Percentiles rank a stretch among this genome's conserved stretches.
phyloP scores from a whole-genome alignment of 2,797 vertebrate species.

The Momotus momota region DNA sequence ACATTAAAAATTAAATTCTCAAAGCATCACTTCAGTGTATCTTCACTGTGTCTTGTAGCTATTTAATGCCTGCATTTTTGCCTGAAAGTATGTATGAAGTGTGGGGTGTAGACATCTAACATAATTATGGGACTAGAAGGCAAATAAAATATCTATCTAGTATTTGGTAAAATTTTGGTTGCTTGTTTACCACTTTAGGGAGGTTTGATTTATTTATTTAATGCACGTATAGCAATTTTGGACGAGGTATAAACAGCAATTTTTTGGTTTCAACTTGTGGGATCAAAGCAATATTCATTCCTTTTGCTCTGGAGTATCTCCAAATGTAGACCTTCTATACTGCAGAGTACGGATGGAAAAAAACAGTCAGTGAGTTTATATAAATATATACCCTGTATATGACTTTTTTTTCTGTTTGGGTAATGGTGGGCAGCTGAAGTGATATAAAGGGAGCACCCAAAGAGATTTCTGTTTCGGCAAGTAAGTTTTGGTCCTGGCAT shows the following conservation, averaged over 20 bases:
- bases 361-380: neutral
- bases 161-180: neutral
- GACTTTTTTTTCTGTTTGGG: neutral
- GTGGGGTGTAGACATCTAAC: neutral
- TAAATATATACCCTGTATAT: neutral
- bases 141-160: neutral
- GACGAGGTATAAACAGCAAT: neutral
- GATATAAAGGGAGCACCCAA: neutral
- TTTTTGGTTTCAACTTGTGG: neutral
- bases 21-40: neutral
- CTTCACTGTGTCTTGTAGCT: neutral
- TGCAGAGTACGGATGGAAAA: conserved; percentile 10
- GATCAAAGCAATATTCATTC: conserved; percentile 32
- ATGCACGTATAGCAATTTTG: neutral
- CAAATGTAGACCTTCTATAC: conserved; percentile 24
- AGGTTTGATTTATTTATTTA: neutral
- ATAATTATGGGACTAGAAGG: neutral
- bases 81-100: neutral
- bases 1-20: neutral
- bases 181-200: neutral
- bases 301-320: conserved; percentile 28
- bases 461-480: conserved; percentile 27
- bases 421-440: neutral
- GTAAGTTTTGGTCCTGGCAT: neutral
- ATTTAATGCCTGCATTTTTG: neutral